Conservation (phyloP, 2,113 vertebrate species). For the Gambusia holbrooki region DNA sequence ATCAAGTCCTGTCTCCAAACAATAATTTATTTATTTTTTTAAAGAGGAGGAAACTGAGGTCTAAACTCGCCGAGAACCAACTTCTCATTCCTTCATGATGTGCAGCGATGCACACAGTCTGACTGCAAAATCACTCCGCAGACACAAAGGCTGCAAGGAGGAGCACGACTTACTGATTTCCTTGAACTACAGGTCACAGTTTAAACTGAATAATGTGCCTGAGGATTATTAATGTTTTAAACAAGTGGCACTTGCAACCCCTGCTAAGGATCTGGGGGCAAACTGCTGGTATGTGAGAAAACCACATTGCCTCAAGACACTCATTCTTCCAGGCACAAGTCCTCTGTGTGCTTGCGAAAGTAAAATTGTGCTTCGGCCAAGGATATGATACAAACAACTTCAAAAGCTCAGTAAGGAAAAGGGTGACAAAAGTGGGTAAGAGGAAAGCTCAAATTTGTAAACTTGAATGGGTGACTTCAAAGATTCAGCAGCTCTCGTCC, state of each 20-base stretch:
- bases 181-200: conserved; percentile 55
- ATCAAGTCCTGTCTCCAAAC: conserved; percentile 4
- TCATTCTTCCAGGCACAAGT: conserved; percentile 11
- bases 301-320: conserved; percentile 25
- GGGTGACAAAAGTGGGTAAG: neutral
- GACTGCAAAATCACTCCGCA: conserved; percentile 14
- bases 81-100: conserved; percentile 28
- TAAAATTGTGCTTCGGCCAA: neutral
- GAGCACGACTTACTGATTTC: conserved; percentile 43
- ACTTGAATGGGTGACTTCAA: conserved; percentile 11
- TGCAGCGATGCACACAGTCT: conserved; percentile 25
- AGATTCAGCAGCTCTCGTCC: conserved; percentile 10
- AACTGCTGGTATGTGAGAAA: conserved; percentile 20
- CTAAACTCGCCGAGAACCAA: neutral
- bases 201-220: conserved; percentile 38
- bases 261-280: conserved; percentile 9
- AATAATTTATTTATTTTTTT: neutral
- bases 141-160: conserved; percentile 17
- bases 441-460: conserved; percentile 28
- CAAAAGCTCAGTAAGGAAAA: conserved; percentile 2
- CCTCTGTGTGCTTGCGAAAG: conserved; percentile 28
- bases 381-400: conserved; percentile 19
- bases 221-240: conserved; percentile 50
- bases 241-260: conserved; percentile 36
- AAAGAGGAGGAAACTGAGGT: neutral